phyloP scores from a whole-genome alignment of 2,113 vertebrate species.

The Thalassarche chlororhynchos region DNA sequence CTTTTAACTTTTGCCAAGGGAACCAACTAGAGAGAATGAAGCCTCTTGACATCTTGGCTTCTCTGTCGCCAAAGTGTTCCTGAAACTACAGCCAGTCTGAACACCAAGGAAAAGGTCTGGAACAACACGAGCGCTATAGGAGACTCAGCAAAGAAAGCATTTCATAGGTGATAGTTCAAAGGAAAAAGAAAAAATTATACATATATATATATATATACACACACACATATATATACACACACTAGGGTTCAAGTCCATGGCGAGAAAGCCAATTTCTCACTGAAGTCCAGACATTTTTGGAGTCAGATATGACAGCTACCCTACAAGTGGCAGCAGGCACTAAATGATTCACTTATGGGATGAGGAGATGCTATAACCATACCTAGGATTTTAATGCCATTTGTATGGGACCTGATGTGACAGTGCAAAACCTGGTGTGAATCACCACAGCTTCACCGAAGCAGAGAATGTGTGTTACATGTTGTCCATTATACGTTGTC shows the following conservation, averaged over 20 bases:
- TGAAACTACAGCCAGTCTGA: background rate
- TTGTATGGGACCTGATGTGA: background rate
- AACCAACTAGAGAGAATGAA: background rate
- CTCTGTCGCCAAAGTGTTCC: background rate
- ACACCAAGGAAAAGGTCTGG: background rate
- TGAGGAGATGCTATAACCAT: background rate
- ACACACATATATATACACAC: fast-evolving
- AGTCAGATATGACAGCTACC: background rate
- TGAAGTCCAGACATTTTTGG: background rate
- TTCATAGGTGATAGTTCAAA: background rate
- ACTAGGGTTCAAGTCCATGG: background rate
- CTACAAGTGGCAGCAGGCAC: background rate
- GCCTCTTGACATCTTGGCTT: background rate
- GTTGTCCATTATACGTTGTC: fast-evolving
- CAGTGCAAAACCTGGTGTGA: background rate
- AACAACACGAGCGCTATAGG: background rate
- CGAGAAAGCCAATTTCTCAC: background rate
- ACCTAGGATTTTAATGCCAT: background rate
- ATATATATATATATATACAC: fast-evolving
- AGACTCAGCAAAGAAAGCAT: background rate
- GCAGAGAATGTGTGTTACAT: fast-evolving
- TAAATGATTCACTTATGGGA: background rate
- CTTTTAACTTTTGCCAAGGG: conserved; percentile 48
- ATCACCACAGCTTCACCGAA: background rate
- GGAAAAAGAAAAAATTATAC: no score